Evolutionary conservation across 2,888 invertebrate genomes (phyloP).

Genomic region (Pimpla rufipes): DNA sequence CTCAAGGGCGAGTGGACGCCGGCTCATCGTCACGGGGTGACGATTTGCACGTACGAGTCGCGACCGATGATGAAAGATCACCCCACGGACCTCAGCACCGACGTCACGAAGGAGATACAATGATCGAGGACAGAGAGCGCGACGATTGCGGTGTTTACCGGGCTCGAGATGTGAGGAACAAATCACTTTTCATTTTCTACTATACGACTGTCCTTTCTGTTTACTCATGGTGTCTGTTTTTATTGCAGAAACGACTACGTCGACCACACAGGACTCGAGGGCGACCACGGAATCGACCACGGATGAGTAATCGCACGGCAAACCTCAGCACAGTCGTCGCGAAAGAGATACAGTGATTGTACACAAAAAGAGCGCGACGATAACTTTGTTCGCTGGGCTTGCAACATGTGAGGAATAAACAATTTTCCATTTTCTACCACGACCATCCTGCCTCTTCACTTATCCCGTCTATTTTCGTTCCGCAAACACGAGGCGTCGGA

Average conservation of each 20-base stretch:
- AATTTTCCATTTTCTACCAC: neutral
- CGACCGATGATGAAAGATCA: slow-evolving; percentile 95
- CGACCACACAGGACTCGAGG: too few species aligned
- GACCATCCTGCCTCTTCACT: neutral
- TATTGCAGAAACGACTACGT: neutral
- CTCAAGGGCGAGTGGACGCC: slow-evolving; percentile 96
- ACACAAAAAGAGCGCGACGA: neutral
- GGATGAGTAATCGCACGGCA: slow-evolving; percentile 94
- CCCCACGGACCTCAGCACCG: slow-evolving; percentile 87
- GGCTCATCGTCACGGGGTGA: slow-evolving; percentile 94
- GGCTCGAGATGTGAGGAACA: neutral
- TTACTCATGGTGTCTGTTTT: neutral
- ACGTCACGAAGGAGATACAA: slow-evolving; percentile 63
- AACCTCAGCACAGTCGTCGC: slow-evolving; percentile 82
- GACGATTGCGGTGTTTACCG: neutral
- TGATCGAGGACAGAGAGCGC: slow-evolving; percentile 31
- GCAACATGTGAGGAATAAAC: slow-evolving; percentile 11
- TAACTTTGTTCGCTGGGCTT: neutral
- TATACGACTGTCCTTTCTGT: neutral
- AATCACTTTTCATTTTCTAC: neutral
- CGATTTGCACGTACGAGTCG: slow-evolving; percentile 96
- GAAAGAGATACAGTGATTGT: slow-evolving; percentile 67
- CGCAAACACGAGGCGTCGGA: neutral
- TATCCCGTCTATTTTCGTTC: neutral
- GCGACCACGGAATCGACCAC: slow-evolving; percentile 90